Evolutionary conservation across 2,888 invertebrate genomes (phyloP), one percentile per base, ranked within the genome.

Genomic region (Pollenia amentaria): DNA sequence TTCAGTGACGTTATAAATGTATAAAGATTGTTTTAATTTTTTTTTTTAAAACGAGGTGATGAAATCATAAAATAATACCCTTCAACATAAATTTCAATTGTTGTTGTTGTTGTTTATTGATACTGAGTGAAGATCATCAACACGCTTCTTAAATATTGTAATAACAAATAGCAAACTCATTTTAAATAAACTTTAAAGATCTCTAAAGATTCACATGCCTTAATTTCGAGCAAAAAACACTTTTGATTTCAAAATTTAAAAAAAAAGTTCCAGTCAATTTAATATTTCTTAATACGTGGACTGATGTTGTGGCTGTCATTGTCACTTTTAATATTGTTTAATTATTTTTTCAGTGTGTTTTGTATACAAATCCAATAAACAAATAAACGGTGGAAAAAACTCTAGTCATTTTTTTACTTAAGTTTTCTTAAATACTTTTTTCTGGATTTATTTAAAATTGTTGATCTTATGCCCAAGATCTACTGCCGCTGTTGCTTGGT

Each of bases 331-430:
- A 42, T 60, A 55, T 53, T 38, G 53, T 73, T 60, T 73, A 53
- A 6, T 29, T 29, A 29, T 29, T 65, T 48, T 72, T 79, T 82
- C 51, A 14, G 8, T 18, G 29, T 69, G 73, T 82, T 70, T 86
- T 79, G 70, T 86, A 75, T 75, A 83, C 53, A 83, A 83, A 86
- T 76, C 44, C 70, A 67, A 65, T 83, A 79, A 86, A 86, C 76
- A 83, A 86, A 83, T 83, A 60, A 79, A 76, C 3, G 40, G 18
- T 9, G 18, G 29, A 14, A 64, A 29, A 16, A 46, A 48, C 6
- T 60, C 12, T 60, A 48, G 60, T 64, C 16, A 62, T 38, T 46
- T 79, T 53, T 40, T n/a, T 40, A 40, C 55, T 55, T 46, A 38
- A 48, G 10, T 21, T n/a, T n/a, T n/a, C n/a, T n/a, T 64, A 40